Conservation (phyloP, 2,113 vertebrate species). For the Microcebus griseorufus region DNA sequence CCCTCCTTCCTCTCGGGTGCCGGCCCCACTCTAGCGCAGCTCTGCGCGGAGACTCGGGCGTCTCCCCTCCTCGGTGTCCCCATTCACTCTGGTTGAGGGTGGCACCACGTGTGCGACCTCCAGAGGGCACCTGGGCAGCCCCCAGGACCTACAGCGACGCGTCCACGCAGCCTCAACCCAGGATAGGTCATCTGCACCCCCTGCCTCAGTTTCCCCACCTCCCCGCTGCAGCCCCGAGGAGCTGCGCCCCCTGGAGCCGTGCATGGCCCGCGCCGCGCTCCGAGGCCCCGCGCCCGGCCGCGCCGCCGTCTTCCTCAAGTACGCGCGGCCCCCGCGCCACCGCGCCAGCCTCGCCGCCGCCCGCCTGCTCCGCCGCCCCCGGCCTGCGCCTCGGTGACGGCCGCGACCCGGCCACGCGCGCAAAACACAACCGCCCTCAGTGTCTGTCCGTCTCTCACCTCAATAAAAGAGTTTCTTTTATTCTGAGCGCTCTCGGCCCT, state of each 20-base stretch:
- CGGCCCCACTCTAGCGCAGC: neutral
- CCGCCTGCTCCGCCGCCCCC: constrained; percentile 78
- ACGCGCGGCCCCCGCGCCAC: constrained; percentile 85
- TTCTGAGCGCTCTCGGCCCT: neutral
- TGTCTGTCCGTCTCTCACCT: neutral
- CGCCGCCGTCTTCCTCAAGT: constrained; percentile 88
- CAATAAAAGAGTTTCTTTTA: constrained; percentile 70
- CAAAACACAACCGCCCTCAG: neutral
- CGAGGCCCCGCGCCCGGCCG: constrained; percentile 80
- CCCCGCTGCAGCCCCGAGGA: constrained; percentile 81
- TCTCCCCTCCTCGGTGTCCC: no score
- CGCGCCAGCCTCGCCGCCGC: constrained; percentile 85
- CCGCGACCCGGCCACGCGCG: neutral
- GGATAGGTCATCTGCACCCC: neutral
- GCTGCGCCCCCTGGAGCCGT: constrained; percentile 83
- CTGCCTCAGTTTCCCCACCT: neutral
- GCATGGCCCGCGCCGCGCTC: constrained; percentile 84
- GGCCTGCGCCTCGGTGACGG: neutral
- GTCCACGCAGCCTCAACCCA: neutral
- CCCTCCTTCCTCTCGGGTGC: neutral
- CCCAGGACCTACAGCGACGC: neutral
- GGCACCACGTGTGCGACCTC: neutral
- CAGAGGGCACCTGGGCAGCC: neutral
- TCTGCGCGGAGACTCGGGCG: neutral
- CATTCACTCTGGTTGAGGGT: neutral